These are phyloP conservation scores for Malachius bipustulatus DNA, from an alignment of 2,888 invertebrate genomes.

Conservation along the genomic window DNA sequence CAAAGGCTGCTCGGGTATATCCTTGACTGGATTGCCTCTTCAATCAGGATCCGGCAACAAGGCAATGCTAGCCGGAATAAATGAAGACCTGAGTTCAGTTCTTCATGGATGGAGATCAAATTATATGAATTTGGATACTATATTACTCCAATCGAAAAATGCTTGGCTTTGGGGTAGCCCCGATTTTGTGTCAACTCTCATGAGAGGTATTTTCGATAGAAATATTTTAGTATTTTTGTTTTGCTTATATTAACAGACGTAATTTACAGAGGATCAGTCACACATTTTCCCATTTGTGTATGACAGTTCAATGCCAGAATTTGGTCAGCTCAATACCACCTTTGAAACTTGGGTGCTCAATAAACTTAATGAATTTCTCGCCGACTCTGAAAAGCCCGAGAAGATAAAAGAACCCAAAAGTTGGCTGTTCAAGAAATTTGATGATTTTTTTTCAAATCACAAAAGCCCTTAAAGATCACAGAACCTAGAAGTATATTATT, in stretches of 20 bases:
- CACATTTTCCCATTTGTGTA: too few species aligned
- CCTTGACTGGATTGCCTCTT: slow-evolving; percentile 87
- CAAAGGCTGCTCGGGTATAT: slow-evolving; percentile 65
- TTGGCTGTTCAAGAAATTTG: too few species aligned
- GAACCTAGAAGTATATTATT: too few species aligned
- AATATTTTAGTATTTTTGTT: too few species aligned
- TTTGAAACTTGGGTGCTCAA: too few species aligned
- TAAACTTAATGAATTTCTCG: too few species aligned
- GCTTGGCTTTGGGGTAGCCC: slow-evolving; percentile 95
- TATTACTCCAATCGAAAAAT: slow-evolving; percentile 75
- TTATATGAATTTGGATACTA: slow-evolving; percentile 92
- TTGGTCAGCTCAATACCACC: slow-evolving; percentile 45
- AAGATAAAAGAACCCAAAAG: too few species aligned
- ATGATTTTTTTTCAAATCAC: too few species aligned
- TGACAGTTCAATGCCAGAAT: slow-evolving; percentile 62
- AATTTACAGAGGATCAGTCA: too few species aligned
- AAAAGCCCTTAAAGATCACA: too few species aligned
- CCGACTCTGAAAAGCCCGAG: too few species aligned
- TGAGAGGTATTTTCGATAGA: slow-evolving; percentile 60
- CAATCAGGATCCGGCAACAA: slow-evolving; percentile 97
- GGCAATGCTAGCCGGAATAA: slow-evolving; percentile 88
- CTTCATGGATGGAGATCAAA: slow-evolving; percentile 95
- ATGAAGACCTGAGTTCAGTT: slow-evolving; percentile 96
- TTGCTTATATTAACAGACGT: too few species aligned
- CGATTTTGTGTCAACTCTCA: slow-evolving; percentile 86